A percentile compares a stretch with the other conserved stretches of the same genome.
phyloP scores from a whole-genome alignment of 2,113 vertebrate genomes.

The Onychostoma macrolepis region DNA sequence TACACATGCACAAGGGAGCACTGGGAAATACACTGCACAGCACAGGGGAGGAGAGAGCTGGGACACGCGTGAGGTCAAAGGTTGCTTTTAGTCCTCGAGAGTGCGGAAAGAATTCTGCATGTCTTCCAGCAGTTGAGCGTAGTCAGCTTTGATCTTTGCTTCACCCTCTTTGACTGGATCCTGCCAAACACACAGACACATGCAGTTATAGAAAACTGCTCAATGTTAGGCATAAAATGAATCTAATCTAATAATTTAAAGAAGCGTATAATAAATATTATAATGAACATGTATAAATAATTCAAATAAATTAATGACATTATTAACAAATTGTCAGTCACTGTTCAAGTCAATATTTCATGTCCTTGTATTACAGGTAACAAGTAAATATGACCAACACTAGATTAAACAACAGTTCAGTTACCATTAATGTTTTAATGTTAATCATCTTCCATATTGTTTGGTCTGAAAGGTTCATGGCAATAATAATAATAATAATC shows the following conservation, averaged over 20 bases:
- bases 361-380: not conserved
- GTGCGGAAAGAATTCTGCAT: slow-evolving; percentile 98
- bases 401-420: not conserved
- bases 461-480: not conserved
- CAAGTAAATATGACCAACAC: not conserved
- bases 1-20: slow-evolving; percentile 39
- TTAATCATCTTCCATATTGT: not conserved
- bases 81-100: slow-evolving; percentile 85
- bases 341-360: not conserved
- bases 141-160: slow-evolving; percentile 94
- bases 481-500: not conserved
- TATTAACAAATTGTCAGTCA: not conserved
- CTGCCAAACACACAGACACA: slow-evolving; percentile 13
- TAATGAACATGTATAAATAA: not conserved
- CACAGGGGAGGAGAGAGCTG: slow-evolving; percentile 37
- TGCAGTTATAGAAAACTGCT: not conserved
- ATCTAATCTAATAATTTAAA: not conserved
- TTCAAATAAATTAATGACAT: not conserved
- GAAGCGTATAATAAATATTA: not conserved
- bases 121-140: slow-evolving; percentile 92
- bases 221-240: not conserved
- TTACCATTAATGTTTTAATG: not conserved
- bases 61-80: slow-evolving; percentile 51
- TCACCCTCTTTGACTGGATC: slow-evolving; percentile 94
- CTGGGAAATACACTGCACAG: slow-evolving; percentile 38